Base-by-base conservation (phyloP, 2,797 vertebrate genomes). In the Tadarida brasiliensis region DNA sequence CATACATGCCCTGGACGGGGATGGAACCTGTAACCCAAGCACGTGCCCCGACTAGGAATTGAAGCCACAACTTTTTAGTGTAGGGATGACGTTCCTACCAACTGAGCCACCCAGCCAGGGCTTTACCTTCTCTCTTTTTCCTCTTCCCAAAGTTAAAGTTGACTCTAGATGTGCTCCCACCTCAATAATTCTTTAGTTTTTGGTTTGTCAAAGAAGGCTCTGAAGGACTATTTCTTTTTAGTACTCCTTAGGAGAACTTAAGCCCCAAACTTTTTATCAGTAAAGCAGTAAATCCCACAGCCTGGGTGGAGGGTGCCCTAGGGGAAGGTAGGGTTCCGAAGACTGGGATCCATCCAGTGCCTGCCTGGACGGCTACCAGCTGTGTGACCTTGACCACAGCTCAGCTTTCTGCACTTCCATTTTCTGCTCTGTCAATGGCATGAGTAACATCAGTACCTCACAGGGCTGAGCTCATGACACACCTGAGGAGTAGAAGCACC, bases 211-310 rank as follows among this genome's bases (percentile, higher is more conserved):
- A 8, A 28, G 96, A 97, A 96, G 95, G 97, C 95, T 97, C 95
- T 2, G 20, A 92, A 94, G 89, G 96, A 94, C 96, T 35, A 57
- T 85, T 68, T 26, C 20, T 51, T 83, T 68, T 54, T 63, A 16
- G 26, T 85, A 87, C 16, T 77, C 83, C 85, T 77, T 80, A 94
- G 97, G 94, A 87, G 10, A 33, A 35, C 93, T 77, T 96, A 96
- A 95, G 97, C 96, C 57, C 19, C 51, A 76, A 59, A 89, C 51
- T 67, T 68, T 67, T n/a, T 7, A 10, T 91, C 89, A 98, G 96
- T 97, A 98, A 98, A 98, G 51, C 86, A 49, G 93, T 96, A 90
- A 96, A 94, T 57, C 87, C 56, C 35, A 61, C 47, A 76, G 2
- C 54, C 57, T 87, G 51, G 11, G 24, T 1, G 2, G 28, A 39